Evolutionary conservation across 1,140 invertebrate species (phyloP).

Genomic region (Mya arenaria): DNA sequence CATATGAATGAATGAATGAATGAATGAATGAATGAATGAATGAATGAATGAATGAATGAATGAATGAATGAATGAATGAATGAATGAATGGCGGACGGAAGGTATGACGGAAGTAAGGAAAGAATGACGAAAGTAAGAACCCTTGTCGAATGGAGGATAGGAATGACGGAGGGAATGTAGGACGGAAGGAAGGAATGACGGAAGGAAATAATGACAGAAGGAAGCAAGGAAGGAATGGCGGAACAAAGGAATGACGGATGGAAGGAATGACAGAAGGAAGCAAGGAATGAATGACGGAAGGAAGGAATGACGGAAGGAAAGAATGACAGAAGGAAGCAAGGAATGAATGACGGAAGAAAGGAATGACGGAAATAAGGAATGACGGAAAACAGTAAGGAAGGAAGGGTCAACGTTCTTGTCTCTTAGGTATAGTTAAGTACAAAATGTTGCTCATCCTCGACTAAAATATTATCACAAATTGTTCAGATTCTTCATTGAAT

Average conservation of each 20-base stretch:
- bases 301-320: background rate
- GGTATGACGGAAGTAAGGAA: background rate
- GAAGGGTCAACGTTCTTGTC: too few relatives aligned
- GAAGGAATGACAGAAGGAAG: background rate
- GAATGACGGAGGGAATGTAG: too few relatives aligned
- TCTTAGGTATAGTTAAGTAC: too few relatives aligned
- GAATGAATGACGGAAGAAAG: background rate
- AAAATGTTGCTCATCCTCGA: too few relatives aligned
- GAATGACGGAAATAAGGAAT: background rate
- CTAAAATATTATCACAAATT: too few relatives aligned
- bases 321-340: background rate
- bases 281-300: background rate
- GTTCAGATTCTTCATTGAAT: too few relatives aligned
- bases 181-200: background rate
- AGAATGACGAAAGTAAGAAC: background rate
- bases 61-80: conserved; percentile 40
- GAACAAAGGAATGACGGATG: background rate
- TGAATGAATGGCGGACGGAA: conserved; percentile 24
- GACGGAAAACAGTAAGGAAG: background rate
- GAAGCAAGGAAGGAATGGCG: background rate
- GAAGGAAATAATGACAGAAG: too few relatives aligned
- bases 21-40: conserved; percentile 41
- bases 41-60: conserved; percentile 43
- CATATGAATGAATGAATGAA: conserved; percentile 32
- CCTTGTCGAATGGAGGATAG: too few relatives aligned